These are phyloP conservation scores for Ceyx margarethae DNA, from an alignment of 2,113 vertebrate genomes.

Conservation along the genomic window DNA sequence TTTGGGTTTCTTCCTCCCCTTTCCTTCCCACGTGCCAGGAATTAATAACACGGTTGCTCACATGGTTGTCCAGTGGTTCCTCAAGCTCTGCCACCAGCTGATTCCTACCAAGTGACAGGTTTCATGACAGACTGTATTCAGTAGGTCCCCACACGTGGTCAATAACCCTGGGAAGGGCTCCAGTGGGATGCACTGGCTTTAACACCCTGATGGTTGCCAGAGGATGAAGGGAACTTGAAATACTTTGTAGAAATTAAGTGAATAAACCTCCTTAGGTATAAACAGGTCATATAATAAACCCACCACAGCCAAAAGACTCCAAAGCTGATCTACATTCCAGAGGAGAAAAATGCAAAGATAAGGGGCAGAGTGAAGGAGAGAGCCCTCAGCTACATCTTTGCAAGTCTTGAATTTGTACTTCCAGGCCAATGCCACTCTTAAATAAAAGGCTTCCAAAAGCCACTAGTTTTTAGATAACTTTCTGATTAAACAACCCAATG, in stretches of 20 bases:
- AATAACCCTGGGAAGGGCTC: not conserved
- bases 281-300: not conserved
- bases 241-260: not conserved
- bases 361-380: not conserved
- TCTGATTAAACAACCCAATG: not conserved
- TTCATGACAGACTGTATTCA: not conserved
- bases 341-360: not conserved
- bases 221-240: not conserved
- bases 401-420: not conserved
- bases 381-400: not conserved
- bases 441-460: not conserved
- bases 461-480: not conserved
- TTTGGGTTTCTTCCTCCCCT: not conserved
- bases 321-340: not conserved
- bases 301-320: not conserved
- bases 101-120: not conserved
- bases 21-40: not conserved
- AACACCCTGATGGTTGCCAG: not conserved
- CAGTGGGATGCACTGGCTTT: not conserved
- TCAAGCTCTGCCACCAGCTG: not conserved
- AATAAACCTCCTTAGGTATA: not conserved
- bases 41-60: not conserved
- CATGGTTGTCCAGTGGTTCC: not conserved
- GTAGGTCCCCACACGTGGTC: not conserved
- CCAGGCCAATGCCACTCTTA: not conserved